These are phyloP conservation scores for Nannospalax galili DNA, from an alignment of 2,113 vertebrate genomes.

Conservation along the genomic window DNA sequence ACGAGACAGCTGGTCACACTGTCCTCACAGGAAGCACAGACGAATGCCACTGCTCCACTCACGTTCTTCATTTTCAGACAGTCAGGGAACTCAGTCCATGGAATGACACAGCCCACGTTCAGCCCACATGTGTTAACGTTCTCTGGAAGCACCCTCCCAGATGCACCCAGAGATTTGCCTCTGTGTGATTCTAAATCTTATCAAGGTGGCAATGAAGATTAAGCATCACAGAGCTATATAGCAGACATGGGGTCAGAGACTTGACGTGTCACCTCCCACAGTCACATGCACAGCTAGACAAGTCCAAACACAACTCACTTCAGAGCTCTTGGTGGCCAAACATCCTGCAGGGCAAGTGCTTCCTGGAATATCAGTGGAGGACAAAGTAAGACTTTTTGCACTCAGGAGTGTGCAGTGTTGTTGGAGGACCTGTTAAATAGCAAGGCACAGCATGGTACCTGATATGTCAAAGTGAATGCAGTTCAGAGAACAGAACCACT, in stretches of 20 bases:
- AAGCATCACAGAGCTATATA: neutral
- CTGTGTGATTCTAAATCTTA: neutral
- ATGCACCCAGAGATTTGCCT: neutral
- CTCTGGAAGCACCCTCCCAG: neutral
- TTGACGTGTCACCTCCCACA: neutral
- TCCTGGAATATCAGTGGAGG: neutral
- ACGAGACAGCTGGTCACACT: neutral
- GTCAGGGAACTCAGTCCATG: neutral
- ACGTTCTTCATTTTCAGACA: neutral
- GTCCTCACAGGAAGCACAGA: neutral
- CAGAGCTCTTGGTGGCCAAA: neutral
- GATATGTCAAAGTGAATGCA: neutral
- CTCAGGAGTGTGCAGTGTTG: neutral
- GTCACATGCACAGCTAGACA: neutral
- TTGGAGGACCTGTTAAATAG: neutral
- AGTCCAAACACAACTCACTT: neutral
- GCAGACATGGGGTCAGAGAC: neutral
- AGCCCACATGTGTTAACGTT: neutral
- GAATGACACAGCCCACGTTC: neutral
- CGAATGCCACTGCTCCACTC: neutral
- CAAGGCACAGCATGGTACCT: neutral
- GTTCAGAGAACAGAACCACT: neutral
- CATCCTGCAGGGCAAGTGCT: neutral
- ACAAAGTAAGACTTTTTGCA: neutral
- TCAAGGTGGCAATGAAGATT: neutral